Conservation (phyloP, 2,113 vertebrate genomes). For the Rhombomys opimus region DNA sequence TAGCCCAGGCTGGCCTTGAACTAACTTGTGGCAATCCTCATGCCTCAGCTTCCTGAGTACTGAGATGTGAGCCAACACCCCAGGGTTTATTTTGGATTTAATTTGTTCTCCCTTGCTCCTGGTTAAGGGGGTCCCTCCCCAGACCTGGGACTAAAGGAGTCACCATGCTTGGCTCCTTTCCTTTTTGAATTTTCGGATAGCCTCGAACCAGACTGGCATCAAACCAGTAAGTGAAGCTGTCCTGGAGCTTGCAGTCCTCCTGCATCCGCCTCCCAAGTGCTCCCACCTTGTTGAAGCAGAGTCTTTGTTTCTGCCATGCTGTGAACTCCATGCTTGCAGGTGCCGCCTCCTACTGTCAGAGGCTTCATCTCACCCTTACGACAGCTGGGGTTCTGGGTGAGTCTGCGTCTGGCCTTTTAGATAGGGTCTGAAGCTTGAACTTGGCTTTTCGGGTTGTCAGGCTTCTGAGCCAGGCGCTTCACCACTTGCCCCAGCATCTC, state of each 20-base stretch:
- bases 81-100: background rate
- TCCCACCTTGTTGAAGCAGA: background rate
- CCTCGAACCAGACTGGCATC: background rate
- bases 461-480: background rate
- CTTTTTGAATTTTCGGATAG: background rate
- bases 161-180: background rate
- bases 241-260: background rate
- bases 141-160: background rate
- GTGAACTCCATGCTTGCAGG: background rate
- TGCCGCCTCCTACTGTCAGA: background rate
- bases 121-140: background rate
- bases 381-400: background rate
- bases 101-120: background rate
- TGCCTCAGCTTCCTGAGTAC: background rate
- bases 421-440: background rate
- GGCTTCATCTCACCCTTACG: background rate
- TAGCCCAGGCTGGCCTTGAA: background rate
- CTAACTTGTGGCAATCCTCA: background rate
- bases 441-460: background rate
- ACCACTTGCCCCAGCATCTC: background rate
- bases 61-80: background rate
- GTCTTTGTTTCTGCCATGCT: background rate
- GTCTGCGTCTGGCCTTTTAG: background rate
- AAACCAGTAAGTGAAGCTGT: background rate
- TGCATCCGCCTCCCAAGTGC: background rate